phyloP scores from a whole-genome alignment of 2,797 vertebrate species.

The Acipenser oxyrinchus region DNA sequence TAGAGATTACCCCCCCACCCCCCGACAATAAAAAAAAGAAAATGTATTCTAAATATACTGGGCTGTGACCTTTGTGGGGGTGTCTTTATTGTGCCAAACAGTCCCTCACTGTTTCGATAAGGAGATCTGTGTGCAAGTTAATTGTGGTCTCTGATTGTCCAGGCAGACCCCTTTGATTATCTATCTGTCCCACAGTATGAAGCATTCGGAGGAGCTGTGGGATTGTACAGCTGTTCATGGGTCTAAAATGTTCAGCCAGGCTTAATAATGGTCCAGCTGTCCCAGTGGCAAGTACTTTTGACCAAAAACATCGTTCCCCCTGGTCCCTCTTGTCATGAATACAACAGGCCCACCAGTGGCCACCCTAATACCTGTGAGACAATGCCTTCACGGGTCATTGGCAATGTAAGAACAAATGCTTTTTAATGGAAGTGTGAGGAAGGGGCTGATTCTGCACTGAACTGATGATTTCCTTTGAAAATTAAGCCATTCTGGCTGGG shows the following conservation, averaged over 20 bases:
- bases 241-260: constrained; percentile 34
- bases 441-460: constrained; percentile 36
- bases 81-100: constrained; percentile 37
- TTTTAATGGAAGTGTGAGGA: constrained; percentile 38
- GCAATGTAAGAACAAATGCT: constrained; percentile 37
- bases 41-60: neutral
- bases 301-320: constrained; percentile 30
- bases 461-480: constrained; percentile 55
- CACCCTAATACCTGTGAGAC: constrained; percentile 14
- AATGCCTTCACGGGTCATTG: constrained; percentile 36
- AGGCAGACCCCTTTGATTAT: constrained; percentile 45
- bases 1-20: neutral
- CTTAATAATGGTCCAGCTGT: constrained; percentile 39
- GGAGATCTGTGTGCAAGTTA: constrained; percentile 52
- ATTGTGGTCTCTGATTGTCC: constrained; percentile 61
- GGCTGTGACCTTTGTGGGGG: constrained; percentile 7
- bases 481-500: constrained; percentile 52
- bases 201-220: constrained; percentile 5
- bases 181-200: constrained; percentile 35
- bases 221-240: constrained; percentile 39
- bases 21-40: neutral
- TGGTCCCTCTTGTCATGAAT: constrained; percentile 30
- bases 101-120: constrained; percentile 33
- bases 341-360: constrained; percentile 12
- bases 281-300: constrained; percentile 32